Percentiles rank a stretch among this genome's conserved stretches.
Evolutionary conservation across 2,113 vertebrate genomes (phyloP).

Genomic region (Deroptyus accipitrinus): DNA sequence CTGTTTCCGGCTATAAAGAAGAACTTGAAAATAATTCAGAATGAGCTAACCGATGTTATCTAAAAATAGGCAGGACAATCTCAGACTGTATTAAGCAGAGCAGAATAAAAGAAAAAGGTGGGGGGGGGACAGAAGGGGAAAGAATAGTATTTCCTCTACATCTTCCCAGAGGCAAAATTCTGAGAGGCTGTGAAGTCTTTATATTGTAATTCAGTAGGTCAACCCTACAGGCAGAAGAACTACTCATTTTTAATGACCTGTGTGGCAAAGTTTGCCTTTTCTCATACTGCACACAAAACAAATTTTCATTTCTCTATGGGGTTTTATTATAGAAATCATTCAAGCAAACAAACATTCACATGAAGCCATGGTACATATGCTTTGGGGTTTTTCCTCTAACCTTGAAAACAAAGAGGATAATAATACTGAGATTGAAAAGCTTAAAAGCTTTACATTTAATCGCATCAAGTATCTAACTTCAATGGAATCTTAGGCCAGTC

Average conservation of each 20-base stretch:
- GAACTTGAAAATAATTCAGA: not conserved
- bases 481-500: not conserved
- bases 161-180: not conserved
- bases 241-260: not conserved
- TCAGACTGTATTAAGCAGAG: not conserved
- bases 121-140: not conserved
- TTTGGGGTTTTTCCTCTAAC: not conserved
- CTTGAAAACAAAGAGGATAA: not conserved
- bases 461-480: not conserved
- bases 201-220: not conserved
- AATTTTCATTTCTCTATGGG: not conserved
- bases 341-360: not conserved
- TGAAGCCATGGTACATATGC: not conserved
- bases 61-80: not conserved
- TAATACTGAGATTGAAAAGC: not conserved
- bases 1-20: not conserved
- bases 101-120: accelerated
- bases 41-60: not conserved
- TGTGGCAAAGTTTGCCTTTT: not conserved
- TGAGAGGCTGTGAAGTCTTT: not conserved
- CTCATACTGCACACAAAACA: not conserved
- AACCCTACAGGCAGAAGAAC: not conserved
- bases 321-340: not conserved
- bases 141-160: not conserved
- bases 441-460: not conserved